Evolutionary conservation across 2,797 vertebrate species (phyloP).

Genomic region (Microhierax caerulescens): DNA sequence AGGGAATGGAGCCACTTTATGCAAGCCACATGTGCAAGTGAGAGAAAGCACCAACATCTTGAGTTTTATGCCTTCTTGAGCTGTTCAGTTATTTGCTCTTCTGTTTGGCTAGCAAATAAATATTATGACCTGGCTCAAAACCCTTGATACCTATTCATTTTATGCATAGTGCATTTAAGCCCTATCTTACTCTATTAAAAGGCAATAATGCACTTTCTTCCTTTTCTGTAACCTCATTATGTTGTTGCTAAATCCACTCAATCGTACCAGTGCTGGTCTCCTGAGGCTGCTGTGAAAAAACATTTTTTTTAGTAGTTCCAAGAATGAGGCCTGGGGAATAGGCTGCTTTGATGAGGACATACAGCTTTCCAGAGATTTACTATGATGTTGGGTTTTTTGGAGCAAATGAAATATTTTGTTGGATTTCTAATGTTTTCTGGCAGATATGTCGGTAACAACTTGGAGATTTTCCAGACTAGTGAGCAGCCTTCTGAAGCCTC

Average conservation of each 20-base stretch:
- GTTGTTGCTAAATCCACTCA: not conserved
- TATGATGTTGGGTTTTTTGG: not conserved
- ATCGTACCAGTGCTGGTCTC: not conserved
- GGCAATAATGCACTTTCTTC: not conserved
- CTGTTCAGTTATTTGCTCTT: not conserved
- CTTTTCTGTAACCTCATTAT: not conserved
- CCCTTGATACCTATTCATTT: not conserved
- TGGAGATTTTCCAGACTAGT: not conserved
- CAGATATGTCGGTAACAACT: not conserved
- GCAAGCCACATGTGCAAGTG: not conserved
- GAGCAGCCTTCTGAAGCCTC: not conserved
- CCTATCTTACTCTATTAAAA: slow-evolving; percentile 2
- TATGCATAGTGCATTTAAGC: not conserved
- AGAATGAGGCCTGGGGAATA: not conserved
- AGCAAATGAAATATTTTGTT: not conserved
- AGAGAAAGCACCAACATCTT: not conserved
- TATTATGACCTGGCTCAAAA: not conserved
- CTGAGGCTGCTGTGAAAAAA: not conserved
- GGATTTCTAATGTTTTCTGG: not conserved
- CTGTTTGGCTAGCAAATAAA: not conserved
- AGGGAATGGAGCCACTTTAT: not conserved
- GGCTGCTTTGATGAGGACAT: not conserved
- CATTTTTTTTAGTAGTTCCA: not conserved
- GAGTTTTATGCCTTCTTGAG: not conserved
- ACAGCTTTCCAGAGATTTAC: not conserved